Percentiles rank a stretch among this genome's conserved stretches.
These are phyloP conservation scores for Chrysina gloriosa DNA, from an alignment of 2,888 invertebrate genomes.

Conservation along the genomic window DNA sequence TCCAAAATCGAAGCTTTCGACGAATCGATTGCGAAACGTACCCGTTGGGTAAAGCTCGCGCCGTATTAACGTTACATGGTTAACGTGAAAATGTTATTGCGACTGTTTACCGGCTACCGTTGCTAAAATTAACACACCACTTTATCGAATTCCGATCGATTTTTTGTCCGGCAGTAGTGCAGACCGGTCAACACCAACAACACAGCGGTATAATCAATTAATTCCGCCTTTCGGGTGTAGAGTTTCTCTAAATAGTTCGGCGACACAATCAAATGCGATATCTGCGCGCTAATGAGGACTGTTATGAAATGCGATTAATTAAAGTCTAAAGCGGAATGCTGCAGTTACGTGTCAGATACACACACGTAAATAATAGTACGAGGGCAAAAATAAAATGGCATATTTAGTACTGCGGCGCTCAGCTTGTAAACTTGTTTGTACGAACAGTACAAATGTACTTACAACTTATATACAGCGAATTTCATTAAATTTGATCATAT, in stretches of 20 bases:
- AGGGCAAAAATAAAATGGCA: background rate
- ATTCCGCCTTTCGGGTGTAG: slow-evolving; percentile 29
- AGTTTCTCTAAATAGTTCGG: slow-evolving; percentile 26
- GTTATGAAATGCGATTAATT: slow-evolving; percentile 30
- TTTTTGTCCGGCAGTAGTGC: slow-evolving; percentile 10
- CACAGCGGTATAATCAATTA: slow-evolving; percentile 21
- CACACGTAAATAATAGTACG: background rate
- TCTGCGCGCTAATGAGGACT: slow-evolving; percentile 17
- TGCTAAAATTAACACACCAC: slow-evolving; percentile 30
- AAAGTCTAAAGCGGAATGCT: slow-evolving; percentile 21
- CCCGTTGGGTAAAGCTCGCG: slow-evolving; percentile 18
- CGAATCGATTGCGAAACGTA: slow-evolving; percentile 33
- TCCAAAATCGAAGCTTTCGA: slow-evolving; percentile 25
- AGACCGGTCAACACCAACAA: slow-evolving; percentile 8
- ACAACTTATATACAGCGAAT: background rate
- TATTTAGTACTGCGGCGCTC: background rate
- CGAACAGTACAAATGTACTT: background rate
- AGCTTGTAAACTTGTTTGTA: background rate
- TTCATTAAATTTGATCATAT: background rate
- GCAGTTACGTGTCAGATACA: slow-evolving; percentile 6
- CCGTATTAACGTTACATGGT: slow-evolving; percentile 3
- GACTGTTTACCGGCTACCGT: slow-evolving; percentile 22
- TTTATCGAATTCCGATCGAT: slow-evolving; percentile 35
- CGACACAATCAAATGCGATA: slow-evolving; percentile 27
- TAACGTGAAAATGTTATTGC: slow-evolving; percentile 35